These are phyloP conservation scores for Aleiodes alternator DNA, from an alignment of 2,888 invertebrate genomes.

Conservation along the genomic window DNA sequence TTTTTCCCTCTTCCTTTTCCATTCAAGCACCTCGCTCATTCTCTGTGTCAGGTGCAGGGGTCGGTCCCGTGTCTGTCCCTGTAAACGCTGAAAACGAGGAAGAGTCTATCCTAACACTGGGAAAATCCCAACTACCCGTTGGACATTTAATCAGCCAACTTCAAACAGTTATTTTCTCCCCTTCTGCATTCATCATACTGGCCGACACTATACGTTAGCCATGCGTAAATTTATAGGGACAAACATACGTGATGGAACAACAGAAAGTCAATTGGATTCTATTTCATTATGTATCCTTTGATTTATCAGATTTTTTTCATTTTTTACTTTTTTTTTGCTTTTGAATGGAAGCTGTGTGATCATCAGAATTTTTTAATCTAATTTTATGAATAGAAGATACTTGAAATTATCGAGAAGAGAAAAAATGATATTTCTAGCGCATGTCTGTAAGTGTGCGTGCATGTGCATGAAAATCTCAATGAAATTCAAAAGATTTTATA, in stretches of 20 bases:
- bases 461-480: too few relatives aligned
- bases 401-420: too few relatives aligned
- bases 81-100: constrained; percentile 50
- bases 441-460: too few relatives aligned
- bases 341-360: too few relatives aligned
- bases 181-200: constrained; percentile 10
- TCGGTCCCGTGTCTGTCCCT: constrained; percentile 14
- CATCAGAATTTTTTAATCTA: too few relatives aligned
- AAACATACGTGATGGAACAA: constrained; percentile 14
- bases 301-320: too few relatives aligned
- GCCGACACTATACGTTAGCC: constrained; percentile 20
- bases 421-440: too few relatives aligned
- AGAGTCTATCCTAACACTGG: constrained; percentile 54
- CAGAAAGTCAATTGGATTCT: constrained; percentile 25
- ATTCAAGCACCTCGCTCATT: constrained; percentile 7
- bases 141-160: constrained; percentile 68
- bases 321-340: too few relatives aligned
- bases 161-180: constrained; percentile 43
- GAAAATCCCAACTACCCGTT: constrained; percentile 33
- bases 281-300: background rate
- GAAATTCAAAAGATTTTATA: too few relatives aligned
- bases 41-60: constrained; percentile 42
- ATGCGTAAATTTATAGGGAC: constrained; percentile 32
- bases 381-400: too few relatives aligned
- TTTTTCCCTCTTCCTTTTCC: background rate